Conservation (phyloP, 2,888 invertebrate genomes). For the Palloptera scutellata region DNA sequence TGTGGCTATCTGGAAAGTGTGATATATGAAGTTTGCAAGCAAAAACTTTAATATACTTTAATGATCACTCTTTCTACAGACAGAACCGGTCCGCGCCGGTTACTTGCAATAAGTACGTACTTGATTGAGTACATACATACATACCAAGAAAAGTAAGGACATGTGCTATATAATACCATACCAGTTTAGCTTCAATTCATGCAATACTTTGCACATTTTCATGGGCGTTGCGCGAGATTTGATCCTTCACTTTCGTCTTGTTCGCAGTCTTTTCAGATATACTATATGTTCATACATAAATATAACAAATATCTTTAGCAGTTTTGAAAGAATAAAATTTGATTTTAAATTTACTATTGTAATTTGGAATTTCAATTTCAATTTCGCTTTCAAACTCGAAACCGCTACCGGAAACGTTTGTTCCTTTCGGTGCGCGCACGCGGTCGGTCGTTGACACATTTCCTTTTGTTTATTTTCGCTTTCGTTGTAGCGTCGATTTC, state of each 20-base stretch:
- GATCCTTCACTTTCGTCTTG: slow-evolving; percentile 31
- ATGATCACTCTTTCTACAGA: too few species aligned
- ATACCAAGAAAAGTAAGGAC: too few species aligned
- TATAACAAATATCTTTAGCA: slow-evolving; percentile 34
- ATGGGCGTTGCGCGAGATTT: slow-evolving; percentile 38
- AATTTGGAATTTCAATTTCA: slow-evolving; percentile 41
- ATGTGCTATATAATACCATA: too few species aligned
- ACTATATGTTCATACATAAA: slow-evolving; percentile 21
- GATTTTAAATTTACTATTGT: neutral
- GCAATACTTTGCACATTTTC: slow-evolving; percentile 11
- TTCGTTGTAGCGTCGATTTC: neutral
- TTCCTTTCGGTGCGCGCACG: slow-evolving; percentile 38
- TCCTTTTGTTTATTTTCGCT: slow-evolving; percentile 21
- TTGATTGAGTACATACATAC: too few species aligned
- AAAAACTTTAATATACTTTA: too few species aligned
- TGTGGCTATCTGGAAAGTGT: too few species aligned
- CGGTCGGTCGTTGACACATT: slow-evolving; percentile 52
- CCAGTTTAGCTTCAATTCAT: too few species aligned
- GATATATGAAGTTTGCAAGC: too few species aligned
- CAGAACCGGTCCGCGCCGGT: too few species aligned
- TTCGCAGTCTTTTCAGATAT: slow-evolving; percentile 1
- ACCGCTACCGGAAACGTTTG: slow-evolving; percentile 55
- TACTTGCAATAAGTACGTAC: too few species aligned
- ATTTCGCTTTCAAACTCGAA: slow-evolving; percentile 52
- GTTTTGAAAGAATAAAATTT: slow-evolving; percentile 52